Evolutionary conservation across 1,140 invertebrate species (phyloP).

Genomic region (Ganaspis sp.): DNA sequence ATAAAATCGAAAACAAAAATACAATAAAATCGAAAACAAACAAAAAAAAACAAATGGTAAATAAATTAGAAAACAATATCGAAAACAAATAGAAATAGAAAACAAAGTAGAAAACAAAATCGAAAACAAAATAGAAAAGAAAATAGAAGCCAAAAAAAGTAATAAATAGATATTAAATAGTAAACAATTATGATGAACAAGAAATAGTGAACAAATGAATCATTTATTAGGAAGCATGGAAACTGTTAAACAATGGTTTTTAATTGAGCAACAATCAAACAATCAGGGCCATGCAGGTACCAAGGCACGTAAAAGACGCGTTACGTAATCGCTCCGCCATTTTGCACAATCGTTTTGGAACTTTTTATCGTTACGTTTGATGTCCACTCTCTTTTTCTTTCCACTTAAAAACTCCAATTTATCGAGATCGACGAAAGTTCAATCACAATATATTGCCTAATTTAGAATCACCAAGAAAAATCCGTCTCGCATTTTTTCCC

Average conservation of each 20-base stretch:
- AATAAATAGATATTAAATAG: too few relatives aligned
- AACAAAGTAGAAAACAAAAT: too few relatives aligned
- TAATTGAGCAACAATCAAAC: not conserved
- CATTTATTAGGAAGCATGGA: too few relatives aligned
- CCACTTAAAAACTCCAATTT: not conserved
- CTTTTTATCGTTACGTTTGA: conserved; percentile 27
- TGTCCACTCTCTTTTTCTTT: not conserved
- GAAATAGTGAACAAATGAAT: too few relatives aligned
- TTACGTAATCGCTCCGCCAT: not conserved
- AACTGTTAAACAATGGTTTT: not conserved
- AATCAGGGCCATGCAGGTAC: not conserved
- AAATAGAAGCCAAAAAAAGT: too few relatives aligned
- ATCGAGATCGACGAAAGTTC: not conserved
- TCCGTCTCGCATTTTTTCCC: not conserved
- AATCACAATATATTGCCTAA: not conserved
- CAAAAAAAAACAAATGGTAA: too few relatives aligned
- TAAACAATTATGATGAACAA: too few relatives aligned
- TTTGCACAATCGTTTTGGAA: not conserved
- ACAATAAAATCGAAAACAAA: too few relatives aligned
- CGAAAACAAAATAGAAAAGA: too few relatives aligned
- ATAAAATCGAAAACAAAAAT: too few relatives aligned
- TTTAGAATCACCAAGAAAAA: not conserved
- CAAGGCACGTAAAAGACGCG: not conserved
- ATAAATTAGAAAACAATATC: too few relatives aligned
- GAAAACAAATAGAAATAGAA: too few relatives aligned